phyloP scores from a whole-genome alignment of 2,797 vertebrate species.

The Vireo griseus region DNA sequence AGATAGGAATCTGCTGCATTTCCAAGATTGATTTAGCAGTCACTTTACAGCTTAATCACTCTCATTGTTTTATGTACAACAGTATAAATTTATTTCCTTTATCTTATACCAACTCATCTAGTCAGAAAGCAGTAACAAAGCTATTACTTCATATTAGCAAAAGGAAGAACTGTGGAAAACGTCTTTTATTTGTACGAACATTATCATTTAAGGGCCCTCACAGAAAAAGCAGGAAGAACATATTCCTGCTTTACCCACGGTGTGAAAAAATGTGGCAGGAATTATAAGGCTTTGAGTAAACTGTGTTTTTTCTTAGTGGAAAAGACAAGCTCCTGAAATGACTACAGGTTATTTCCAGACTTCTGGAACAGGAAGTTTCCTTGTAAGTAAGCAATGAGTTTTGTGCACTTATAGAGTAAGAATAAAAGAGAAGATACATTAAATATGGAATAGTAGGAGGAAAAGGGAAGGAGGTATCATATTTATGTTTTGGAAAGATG shows the following conservation, averaged over 20 bases:
- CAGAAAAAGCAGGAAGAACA: not conserved
- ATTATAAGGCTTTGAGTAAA: not conserved
- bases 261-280: not conserved
- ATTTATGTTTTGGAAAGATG: not conserved
- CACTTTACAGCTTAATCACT: not conserved
- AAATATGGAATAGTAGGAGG: not conserved
- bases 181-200: not conserved
- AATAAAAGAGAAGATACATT: not conserved
- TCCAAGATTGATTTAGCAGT: not conserved
- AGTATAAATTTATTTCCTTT: not conserved
- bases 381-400: not conserved
- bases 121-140: not conserved
- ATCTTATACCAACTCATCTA: not conserved
- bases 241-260: not conserved
- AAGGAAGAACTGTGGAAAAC: not conserved
- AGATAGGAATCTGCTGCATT: not conserved
- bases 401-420: not conserved
- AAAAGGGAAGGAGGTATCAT: not conserved
- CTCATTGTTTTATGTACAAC: not conserved
- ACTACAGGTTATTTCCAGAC: not conserved
- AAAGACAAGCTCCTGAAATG: not conserved
- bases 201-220: not conserved
- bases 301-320: not conserved
- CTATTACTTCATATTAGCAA: not conserved
- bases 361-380: not conserved